Conservation (phyloP, 2,888 invertebrate genomes). For the Leuctra nigra region DNA sequence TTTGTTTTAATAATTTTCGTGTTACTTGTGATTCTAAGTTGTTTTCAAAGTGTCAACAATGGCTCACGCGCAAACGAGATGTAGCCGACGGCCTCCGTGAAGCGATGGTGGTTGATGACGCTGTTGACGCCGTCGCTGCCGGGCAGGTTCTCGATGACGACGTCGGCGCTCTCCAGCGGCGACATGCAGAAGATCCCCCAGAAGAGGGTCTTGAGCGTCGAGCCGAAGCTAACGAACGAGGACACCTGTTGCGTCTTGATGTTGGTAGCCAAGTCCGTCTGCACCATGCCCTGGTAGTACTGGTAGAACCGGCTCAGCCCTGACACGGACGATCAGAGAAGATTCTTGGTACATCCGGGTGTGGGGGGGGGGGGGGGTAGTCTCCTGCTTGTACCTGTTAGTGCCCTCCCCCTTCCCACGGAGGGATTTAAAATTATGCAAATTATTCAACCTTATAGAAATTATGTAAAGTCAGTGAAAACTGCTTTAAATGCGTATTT, state of each 20-base stretch:
- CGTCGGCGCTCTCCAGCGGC: slow-evolving; percentile 55
- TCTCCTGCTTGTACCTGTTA: too few species aligned
- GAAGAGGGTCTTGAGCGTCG: slow-evolving; percentile 57
- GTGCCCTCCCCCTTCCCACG: too few species aligned
- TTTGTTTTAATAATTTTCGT: too few species aligned
- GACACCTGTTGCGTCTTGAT: slow-evolving; percentile 51
- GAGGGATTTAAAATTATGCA: too few species aligned
- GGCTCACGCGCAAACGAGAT: slow-evolving; percentile 51
- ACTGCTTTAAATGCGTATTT: too few species aligned
- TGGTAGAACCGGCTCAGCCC: slow-evolving; percentile 55
- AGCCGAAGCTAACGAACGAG: slow-evolving; percentile 51
- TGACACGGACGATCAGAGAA: too few species aligned
- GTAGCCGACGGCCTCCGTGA: slow-evolving; percentile 61
- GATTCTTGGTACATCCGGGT: too few species aligned
- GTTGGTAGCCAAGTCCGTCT: slow-evolving; percentile 48
- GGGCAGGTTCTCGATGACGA: slow-evolving; percentile 54
- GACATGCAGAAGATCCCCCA: slow-evolving; percentile 66
- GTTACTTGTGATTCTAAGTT: too few species aligned
- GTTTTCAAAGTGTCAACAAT: too few species aligned
- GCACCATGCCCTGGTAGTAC: slow-evolving; percentile 58
- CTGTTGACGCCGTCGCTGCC: slow-evolving; percentile 41
- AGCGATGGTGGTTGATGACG: slow-evolving; percentile 49
- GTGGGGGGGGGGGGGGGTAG: too few species aligned
- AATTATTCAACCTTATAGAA: too few species aligned
- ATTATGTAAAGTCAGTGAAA: too few species aligned